These are phyloP conservation scores for Poecilia wingei DNA, from an alignment of 2,797 vertebrate genomes.

Conservation along the genomic window DNA sequence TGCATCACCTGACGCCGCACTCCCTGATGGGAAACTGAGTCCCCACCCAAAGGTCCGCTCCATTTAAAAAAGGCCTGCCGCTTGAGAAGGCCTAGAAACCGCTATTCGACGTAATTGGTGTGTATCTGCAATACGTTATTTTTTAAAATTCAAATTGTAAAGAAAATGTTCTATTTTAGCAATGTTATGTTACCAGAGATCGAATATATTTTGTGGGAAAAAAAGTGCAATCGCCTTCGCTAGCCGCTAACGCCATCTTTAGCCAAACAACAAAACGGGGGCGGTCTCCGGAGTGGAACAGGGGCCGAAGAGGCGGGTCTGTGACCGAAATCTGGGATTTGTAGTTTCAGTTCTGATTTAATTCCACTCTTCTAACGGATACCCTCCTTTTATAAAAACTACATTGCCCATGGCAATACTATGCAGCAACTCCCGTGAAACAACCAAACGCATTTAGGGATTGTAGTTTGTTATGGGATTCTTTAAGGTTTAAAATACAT, in stretches of 20 bases:
- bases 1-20: slow-evolving; percentile 70
- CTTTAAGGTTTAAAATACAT: accelerated
- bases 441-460: slow-evolving; percentile 19
- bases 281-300: slow-evolving; percentile 60
- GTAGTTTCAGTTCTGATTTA: slow-evolving; percentile 62
- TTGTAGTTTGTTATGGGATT: slow-evolving; percentile 57
- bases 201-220: slow-evolving; percentile 68
- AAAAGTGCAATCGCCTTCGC: slow-evolving; percentile 79
- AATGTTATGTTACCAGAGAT: slow-evolving; percentile 69
- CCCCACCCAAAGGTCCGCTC: slow-evolving; percentile 65
- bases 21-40: slow-evolving; percentile 80
- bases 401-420: slow-evolving; percentile 41
- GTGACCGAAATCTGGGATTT: slow-evolving; percentile 59
- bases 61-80: slow-evolving; percentile 74
- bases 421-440: accelerated
- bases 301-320: slow-evolving; percentile 49
- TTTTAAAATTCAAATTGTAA: slow-evolving; percentile 58
- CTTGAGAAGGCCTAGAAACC: slow-evolving; percentile 62
- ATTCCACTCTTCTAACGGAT: accelerated
- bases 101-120: slow-evolving; percentile 49
- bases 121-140: slow-evolving; percentile 53
- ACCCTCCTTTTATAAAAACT: slow-evolving; percentile 32
- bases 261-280: slow-evolving; percentile 81
- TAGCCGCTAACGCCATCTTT: slow-evolving; percentile 88
- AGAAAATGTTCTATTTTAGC: slow-evolving; percentile 54